Evolutionary conservation across 2,888 invertebrate genomes (phyloP).

Genomic region (Octonoba sinensis): DNA sequence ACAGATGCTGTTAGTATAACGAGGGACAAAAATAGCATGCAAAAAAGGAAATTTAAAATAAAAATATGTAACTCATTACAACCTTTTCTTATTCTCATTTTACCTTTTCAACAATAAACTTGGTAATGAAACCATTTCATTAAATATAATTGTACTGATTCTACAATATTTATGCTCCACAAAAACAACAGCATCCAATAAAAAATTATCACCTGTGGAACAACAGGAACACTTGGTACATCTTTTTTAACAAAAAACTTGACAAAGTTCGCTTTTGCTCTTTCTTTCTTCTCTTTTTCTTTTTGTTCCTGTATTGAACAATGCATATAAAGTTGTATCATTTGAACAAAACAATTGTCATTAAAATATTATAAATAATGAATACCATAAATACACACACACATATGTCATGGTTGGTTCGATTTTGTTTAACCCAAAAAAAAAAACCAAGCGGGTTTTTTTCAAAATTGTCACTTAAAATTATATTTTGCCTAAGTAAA

Average conservation of each 20-base stretch:
- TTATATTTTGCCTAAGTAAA: no score
- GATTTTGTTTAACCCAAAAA: neutral
- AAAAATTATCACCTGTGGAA: slow-evolving; percentile 22
- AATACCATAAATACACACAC: no score
- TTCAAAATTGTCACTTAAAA: no score
- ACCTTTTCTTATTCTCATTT: no score
- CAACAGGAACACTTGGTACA: neutral
- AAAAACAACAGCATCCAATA: neutral
- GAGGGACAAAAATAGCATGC: no score
- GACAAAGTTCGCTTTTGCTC: slow-evolving; percentile 52
- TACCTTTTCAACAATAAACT: no score
- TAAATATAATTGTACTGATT: no score
- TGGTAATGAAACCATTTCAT: no score
- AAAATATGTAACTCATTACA: neutral
- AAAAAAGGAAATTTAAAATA: neutral
- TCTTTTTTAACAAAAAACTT: slow-evolving; percentile 57
- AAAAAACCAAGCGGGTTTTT: no score
- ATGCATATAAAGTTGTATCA: neutral
- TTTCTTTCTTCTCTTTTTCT: slow-evolving; percentile 55
- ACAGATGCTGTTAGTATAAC: no score
- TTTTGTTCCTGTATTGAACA: slow-evolving; percentile 31
- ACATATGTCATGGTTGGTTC: no score
- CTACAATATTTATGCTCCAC: no score
- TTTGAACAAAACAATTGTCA: neutral
- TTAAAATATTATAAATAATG: neutral